Percentiles rank a stretch among this genome's conserved stretches.
phyloP scores from a whole-genome alignment of 1,140 invertebrate genomes.

The Papilio machaon region DNA sequence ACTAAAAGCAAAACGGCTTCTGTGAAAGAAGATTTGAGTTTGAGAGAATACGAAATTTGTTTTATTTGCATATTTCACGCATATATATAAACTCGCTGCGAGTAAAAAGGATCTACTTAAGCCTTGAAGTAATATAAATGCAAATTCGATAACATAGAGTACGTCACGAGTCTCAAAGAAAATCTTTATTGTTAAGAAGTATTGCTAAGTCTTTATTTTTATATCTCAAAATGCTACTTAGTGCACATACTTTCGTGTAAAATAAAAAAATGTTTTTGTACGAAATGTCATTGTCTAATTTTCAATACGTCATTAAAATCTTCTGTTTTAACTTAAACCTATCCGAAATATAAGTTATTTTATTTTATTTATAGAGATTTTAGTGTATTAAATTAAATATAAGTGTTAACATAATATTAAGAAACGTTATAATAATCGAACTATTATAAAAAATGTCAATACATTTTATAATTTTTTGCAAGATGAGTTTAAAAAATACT shows the following conservation, averaged over 20 bases:
- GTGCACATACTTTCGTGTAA: background rate
- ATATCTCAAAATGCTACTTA: background rate
- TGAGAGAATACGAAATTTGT: slow-evolving; percentile 33
- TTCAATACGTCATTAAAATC: background rate
- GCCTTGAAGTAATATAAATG: slow-evolving; percentile 36
- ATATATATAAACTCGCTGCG: slow-evolving; percentile 17
- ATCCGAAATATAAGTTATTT: background rate
- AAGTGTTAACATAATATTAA: too few species aligned
- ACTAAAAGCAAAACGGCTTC: slow-evolving; percentile 22
- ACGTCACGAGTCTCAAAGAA: slow-evolving; percentile 23
- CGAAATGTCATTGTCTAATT: background rate
- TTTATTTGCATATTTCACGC: slow-evolving; percentile 36
- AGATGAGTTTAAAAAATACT: too few species aligned
- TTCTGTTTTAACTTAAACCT: background rate
- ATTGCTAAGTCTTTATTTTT: slow-evolving; percentile 2
- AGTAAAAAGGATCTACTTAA: slow-evolving; percentile 34
- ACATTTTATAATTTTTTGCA: too few species aligned
- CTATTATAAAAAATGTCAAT: too few species aligned
- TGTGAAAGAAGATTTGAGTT: slow-evolving; percentile 29
- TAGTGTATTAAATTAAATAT: too few species aligned
- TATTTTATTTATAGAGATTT: too few species aligned
- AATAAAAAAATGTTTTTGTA: background rate
- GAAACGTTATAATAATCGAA: too few species aligned
- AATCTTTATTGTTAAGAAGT: slow-evolving; percentile 32
- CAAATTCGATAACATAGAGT: slow-evolving; percentile 31